phyloP scores from a whole-genome alignment of 2,113 vertebrate genomes.

The Brachypodius melanocephalos region DNA sequence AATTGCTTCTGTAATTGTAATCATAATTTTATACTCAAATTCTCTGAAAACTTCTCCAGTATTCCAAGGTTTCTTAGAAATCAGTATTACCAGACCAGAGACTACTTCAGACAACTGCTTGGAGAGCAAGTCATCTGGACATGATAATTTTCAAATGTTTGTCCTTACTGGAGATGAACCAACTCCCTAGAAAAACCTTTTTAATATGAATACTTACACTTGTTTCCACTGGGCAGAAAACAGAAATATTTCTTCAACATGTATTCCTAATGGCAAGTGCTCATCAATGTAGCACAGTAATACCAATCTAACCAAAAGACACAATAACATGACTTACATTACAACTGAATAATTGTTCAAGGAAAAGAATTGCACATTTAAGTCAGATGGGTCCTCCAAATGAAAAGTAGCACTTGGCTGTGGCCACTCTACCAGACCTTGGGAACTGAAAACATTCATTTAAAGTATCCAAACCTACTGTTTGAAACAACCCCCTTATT shows the following conservation, averaged over 20 bases:
- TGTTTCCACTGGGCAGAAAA: not conserved
- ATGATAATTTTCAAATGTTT: not conserved
- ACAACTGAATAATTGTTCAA: not conserved
- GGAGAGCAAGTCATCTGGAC: not conserved
- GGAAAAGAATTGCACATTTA: not conserved
- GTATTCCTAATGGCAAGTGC: not conserved
- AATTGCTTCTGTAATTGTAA: not conserved
- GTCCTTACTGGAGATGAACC: not conserved
- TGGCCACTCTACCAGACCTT: not conserved
- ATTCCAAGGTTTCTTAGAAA: not conserved
- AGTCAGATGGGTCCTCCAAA: not conserved
- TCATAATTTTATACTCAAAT: not conserved
- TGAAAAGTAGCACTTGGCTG: not conserved
- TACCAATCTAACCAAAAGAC: not conserved
- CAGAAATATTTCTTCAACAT: not conserved
- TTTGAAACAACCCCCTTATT: not conserved
- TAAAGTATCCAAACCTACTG: not conserved
- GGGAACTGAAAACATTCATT: not conserved
- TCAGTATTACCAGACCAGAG: not conserved
- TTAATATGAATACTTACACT: not conserved
- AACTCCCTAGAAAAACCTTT: not conserved
- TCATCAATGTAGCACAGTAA: not conserved
- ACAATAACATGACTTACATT: not conserved
- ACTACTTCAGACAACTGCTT: not conserved
- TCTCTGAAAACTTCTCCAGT: not conserved